Conservation (phyloP, 2,797 vertebrate species). For the Semotilus atromaculatus region DNA sequence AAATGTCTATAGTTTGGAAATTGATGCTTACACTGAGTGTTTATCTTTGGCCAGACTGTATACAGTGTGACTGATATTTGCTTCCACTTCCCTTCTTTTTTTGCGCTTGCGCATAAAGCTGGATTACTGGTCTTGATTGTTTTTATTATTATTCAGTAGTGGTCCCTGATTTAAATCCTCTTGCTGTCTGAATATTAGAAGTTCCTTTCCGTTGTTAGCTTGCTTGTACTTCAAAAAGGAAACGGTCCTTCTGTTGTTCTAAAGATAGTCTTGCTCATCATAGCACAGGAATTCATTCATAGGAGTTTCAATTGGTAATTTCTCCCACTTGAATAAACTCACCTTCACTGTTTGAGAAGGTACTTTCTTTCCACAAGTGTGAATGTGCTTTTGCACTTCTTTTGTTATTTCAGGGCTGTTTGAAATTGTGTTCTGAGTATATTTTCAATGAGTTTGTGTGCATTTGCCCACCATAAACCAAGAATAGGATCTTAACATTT, state of each 20-base stretch:
- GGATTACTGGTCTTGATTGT: neutral
- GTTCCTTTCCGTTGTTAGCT: neutral
- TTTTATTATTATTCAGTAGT: neutral
- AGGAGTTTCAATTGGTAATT: neutral
- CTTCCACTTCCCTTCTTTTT: neutral
- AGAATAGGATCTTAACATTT: neutral
- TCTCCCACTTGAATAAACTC: neutral
- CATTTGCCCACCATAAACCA: neutral
- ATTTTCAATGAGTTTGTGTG: neutral
- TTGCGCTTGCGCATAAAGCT: neutral
- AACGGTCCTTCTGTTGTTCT: neutral
- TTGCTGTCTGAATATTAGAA: neutral
- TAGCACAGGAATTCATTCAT: neutral
- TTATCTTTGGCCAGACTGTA: neutral
- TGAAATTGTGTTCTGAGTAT: neutral
- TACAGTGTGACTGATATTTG: neutral
- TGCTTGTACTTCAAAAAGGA: neutral
- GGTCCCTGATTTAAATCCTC: neutral
- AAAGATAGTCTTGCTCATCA: neutral
- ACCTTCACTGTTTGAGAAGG: neutral
- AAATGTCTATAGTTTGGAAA: neutral
- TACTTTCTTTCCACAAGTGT: neutral
- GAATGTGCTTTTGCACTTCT: neutral
- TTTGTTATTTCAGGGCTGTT: neutral
- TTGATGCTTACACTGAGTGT: neutral